Conservation (phyloP, 2,888 invertebrate species). For the Zonitis immaculata region DNA sequence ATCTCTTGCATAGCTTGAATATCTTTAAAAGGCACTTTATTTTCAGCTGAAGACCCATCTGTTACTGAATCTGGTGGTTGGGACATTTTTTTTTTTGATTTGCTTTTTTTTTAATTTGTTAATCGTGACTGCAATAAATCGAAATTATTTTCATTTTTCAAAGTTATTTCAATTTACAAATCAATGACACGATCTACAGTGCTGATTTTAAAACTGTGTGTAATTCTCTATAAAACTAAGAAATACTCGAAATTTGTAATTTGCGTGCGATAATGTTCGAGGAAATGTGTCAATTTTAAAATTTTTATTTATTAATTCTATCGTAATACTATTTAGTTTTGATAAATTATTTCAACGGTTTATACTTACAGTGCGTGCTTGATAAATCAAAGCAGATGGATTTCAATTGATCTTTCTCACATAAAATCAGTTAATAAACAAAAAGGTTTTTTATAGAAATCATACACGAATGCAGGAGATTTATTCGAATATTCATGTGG, state of each 20-base stretch:
- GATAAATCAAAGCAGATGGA: slow-evolving; percentile 11
- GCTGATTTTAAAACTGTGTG: not conserved
- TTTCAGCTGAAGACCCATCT: slow-evolving; percentile 37
- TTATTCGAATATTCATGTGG: not conserved
- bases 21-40: slow-evolving; percentile 31
- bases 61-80: slow-evolving; percentile 33
- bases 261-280: not conserved
- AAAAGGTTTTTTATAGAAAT: not conserved
- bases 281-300: not conserved
- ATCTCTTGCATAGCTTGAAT: slow-evolving; percentile 23
- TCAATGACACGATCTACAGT: slow-evolving; percentile 4
- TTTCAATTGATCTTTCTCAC: slow-evolving; percentile 15
- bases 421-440: slow-evolving; percentile 10
- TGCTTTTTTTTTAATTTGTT: not conserved
- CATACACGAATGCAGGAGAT: not conserved
- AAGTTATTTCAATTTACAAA: not conserved
- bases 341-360: slow-evolving; percentile 3
- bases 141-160: slow-evolving; percentile 29
- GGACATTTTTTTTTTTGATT: slow-evolving; percentile 25
- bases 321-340: too few relatives aligned
- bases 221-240: slow-evolving; percentile 4
- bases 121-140: slow-evolving; percentile 33
- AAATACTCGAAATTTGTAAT: not conserved
- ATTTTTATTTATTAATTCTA: too few relatives aligned
- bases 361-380: slow-evolving; percentile 13